Conservation (phyloP, 2,113 vertebrate species). For the Cebus imitator region DNA sequence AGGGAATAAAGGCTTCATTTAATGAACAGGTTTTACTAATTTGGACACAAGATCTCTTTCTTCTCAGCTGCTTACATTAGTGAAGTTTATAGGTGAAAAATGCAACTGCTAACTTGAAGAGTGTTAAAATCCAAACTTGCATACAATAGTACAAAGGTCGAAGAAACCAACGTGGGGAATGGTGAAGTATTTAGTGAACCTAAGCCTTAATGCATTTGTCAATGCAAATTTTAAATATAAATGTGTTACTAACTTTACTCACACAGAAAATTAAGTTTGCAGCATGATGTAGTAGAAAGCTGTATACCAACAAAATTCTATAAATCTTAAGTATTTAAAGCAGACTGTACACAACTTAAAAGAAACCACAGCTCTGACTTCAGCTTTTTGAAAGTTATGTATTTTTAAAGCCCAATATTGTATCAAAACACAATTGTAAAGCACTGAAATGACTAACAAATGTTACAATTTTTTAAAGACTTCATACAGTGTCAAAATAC, state of each 20-base stretch:
- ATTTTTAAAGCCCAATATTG: not conserved
- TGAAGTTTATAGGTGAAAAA: constrained; percentile 21
- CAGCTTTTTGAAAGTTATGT: not conserved
- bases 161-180: not conserved
- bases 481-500: not conserved
- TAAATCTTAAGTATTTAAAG: constrained; percentile 9
- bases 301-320: not conserved
- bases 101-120: not conserved
- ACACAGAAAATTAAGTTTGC: not conserved
- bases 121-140: constrained; percentile 34
- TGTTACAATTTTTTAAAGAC: not conserved
- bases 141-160: not conserved
- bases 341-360: not conserved
- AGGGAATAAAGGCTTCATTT: not conserved
- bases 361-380: not conserved
- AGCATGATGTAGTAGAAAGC: not conserved
- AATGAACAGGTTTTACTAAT: not conserved
- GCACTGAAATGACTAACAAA: not conserved
- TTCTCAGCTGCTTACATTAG: constrained; percentile 27
- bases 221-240: not conserved
- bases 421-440: constrained; percentile 28
- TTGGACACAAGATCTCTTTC: not conserved
- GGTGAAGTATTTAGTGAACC: not conserved
- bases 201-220: not conserved
- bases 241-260: not conserved